Percentiles rank a stretch among this genome's conserved stretches.
phyloP scores from a whole-genome alignment of 2,113 vertebrate species.

The Irena cyanogastra region DNA sequence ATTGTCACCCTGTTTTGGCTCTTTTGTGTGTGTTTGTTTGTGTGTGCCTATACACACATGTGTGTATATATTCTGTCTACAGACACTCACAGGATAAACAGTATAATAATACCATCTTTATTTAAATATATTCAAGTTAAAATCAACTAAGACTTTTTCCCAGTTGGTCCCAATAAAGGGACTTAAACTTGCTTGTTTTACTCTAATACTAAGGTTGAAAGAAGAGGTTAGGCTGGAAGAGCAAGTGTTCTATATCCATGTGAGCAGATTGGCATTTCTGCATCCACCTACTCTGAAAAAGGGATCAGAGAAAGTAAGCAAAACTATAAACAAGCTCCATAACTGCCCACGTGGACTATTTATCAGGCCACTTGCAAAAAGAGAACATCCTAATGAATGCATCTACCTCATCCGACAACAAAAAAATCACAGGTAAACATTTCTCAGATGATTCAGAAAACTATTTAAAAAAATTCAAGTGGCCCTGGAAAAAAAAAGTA shows the following conservation, averaged over 20 bases:
- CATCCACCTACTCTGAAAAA: neutral
- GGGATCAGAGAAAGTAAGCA: neutral
- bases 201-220: neutral
- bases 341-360: neutral
- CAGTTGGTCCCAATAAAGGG: neutral
- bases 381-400: neutral
- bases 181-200: neutral
- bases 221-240: neutral
- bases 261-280: neutral
- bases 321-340: neutral
- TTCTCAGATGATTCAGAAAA: neutral
- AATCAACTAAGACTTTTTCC: neutral
- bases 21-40: neutral
- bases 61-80: neutral
- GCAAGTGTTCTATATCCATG: fast-evolving
- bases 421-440: neutral
- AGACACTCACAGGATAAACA: neutral
- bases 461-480: neutral
- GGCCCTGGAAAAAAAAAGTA: neutral
- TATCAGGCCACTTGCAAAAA: neutral
- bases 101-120: neutral
- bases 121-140: neutral
- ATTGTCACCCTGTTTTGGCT: neutral
- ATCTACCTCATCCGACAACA: neutral
- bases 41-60: fast-evolving